Conservation (phyloP, 2,888 invertebrate species). For the Archaeoteleia sp. region DNA sequence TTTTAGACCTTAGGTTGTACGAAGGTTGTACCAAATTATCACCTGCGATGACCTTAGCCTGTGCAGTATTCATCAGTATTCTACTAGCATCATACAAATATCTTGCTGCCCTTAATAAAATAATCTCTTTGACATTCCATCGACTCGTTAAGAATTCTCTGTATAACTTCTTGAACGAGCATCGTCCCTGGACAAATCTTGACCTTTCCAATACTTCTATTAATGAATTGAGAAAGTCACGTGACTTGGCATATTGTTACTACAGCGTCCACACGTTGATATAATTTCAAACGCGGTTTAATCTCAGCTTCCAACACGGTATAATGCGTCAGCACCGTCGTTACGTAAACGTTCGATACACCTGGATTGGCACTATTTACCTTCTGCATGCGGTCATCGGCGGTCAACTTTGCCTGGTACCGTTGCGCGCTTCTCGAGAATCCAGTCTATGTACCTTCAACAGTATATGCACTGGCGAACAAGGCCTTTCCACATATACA, state of each 20-base stretch:
- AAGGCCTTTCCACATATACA: constrained; percentile 22
- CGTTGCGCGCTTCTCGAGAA: constrained; percentile 57
- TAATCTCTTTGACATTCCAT: too few species aligned
- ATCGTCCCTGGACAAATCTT: too few species aligned
- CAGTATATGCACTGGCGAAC: constrained; percentile 10
- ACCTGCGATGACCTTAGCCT: too few species aligned
- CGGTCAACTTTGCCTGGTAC: constrained; percentile 65
- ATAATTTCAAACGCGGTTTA: constrained; percentile 1
- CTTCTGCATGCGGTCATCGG: constrained; percentile 64
- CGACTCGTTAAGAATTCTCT: too few species aligned
- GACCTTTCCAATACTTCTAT: too few species aligned
- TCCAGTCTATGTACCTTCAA: constrained; percentile 24
- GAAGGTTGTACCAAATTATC: too few species aligned
- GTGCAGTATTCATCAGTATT: too few species aligned
- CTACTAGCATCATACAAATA: too few species aligned
- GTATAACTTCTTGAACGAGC: too few species aligned
- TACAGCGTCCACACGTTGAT: constrained; percentile 8
- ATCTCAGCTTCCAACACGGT: constrained; percentile 11
- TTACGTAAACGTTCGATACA: constrained; percentile 58
- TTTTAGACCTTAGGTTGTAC: too few species aligned
- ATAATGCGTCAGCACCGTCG: constrained; percentile 42
- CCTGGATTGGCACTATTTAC: constrained; percentile 60
- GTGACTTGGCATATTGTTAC: neutral
- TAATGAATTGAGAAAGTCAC: constrained; percentile 23
- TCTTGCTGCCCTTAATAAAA: too few species aligned